Conservation (phyloP, 1,140 invertebrate genomes). For the Drosophila kikkawai region DNA sequence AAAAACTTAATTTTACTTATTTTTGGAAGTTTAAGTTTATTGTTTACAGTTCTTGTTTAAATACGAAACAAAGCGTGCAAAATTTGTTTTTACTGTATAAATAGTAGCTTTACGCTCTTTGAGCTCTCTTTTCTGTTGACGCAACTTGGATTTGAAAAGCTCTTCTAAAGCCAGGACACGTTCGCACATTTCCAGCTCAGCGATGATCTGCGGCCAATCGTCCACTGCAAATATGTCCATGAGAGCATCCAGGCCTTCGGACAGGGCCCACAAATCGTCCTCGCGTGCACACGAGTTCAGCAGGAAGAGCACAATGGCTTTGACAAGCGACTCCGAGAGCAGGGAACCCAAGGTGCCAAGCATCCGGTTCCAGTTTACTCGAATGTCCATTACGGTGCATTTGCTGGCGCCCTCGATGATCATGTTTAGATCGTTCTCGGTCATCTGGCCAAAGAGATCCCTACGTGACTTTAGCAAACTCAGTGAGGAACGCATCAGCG, state of each 20-base stretch:
- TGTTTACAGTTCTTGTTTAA: slow-evolving; percentile 75
- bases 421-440: slow-evolving; percentile 82
- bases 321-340: slow-evolving; percentile 79
- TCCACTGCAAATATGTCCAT: slow-evolving; percentile 93
- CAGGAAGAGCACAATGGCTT: slow-evolving; percentile 55
- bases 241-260: slow-evolving; percentile 90
- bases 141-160: slow-evolving; percentile 88
- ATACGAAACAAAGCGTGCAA: slow-evolving; percentile 90
- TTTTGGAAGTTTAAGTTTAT: slow-evolving; percentile 25
- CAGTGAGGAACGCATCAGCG: slow-evolving; percentile 70
- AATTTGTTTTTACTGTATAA: slow-evolving; percentile 89
- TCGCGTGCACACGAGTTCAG: slow-evolving; percentile 58
- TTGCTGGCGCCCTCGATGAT: slow-evolving; percentile 87
- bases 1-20: not conserved
- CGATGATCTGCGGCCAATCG: slow-evolving; percentile 88
- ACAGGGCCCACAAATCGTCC: slow-evolving; percentile 88
- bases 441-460: slow-evolving; percentile 84
- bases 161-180: slow-evolving; percentile 87
- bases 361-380: slow-evolving; percentile 90
- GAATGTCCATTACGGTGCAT: slow-evolving; percentile 87
- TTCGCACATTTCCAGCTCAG: slow-evolving; percentile 88
- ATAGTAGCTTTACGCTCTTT: slow-evolving; percentile 89
- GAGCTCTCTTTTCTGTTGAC: slow-evolving; percentile 88
- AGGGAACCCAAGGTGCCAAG: slow-evolving; percentile 87
- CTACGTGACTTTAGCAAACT: slow-evolving; percentile 60